Evolutionary conservation across 2,797 vertebrate species (phyloP).

Genomic region (Sparidentex hasta): DNA sequence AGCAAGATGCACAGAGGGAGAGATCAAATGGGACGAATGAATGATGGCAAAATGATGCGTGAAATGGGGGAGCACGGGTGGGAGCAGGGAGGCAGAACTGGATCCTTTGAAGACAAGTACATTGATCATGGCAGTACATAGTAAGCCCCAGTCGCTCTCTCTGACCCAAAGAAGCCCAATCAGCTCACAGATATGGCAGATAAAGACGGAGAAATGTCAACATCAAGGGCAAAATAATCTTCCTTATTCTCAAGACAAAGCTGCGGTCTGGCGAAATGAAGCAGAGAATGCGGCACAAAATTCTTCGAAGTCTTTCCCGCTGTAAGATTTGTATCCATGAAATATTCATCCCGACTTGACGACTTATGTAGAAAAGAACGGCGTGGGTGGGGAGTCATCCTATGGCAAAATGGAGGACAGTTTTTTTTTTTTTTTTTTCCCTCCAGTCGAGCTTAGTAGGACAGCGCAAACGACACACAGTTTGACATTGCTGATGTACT

Average conservation of each 20-base stretch:
- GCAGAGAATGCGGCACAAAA: neutral
- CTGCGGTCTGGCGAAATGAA: conserved; percentile 3
- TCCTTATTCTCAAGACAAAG: neutral
- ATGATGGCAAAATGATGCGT: conserved; percentile 78
- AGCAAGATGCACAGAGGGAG: conserved; percentile 36
- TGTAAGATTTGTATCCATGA: conserved; percentile 49
- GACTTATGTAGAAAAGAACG: conserved; percentile 35
- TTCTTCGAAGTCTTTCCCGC: conserved; percentile 13
- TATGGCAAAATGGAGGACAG: conserved; percentile 17
- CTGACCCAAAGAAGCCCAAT: conserved; percentile 33
- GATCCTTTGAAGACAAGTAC: conserved; percentile 55
- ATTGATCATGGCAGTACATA: conserved; percentile 48
- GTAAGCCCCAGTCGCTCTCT: conserved; percentile 2
- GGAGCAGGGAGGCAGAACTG: conserved; percentile 32
- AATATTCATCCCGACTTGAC: conserved; percentile 51
- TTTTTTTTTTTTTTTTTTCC: conserved; percentile 39
- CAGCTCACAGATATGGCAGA: conserved; percentile 20
- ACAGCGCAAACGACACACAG: conserved; percentile 30
- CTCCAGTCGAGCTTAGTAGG: conserved; percentile 18
- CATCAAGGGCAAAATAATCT: conserved; percentile 35
- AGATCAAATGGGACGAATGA: conserved; percentile 65
- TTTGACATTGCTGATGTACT: conserved; percentile 49
- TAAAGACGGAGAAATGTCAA: conserved; percentile 39
- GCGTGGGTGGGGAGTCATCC: conserved; percentile 28
- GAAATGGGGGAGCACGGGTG: conserved; percentile 63